Evolutionary conservation across 2,797 vertebrate species (phyloP).

Genomic region (Notoglanidium macrostoma): DNA sequence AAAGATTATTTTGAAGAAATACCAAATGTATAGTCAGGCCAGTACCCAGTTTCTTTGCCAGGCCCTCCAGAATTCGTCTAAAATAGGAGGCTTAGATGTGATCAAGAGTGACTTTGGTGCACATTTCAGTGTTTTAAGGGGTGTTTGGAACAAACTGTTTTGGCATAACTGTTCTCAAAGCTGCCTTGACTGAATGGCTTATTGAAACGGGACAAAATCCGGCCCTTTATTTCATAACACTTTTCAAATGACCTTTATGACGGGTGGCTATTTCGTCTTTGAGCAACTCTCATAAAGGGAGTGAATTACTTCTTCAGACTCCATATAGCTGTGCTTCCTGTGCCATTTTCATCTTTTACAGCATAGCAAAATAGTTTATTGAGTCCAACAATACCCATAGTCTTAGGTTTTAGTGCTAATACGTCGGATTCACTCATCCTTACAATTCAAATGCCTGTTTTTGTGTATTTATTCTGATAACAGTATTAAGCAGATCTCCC

Average conservation of each 20-base stretch:
- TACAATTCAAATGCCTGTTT: neutral
- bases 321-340: constrained; percentile 13
- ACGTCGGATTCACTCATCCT: neutral
- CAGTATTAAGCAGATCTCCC: constrained; percentile 29
- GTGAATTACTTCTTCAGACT: constrained; percentile 33
- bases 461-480: neutral
- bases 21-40: constrained; percentile 68
- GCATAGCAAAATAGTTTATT: neutral
- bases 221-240: constrained; percentile 51
- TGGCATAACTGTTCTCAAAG: constrained; percentile 34
- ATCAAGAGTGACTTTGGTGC: constrained; percentile 51
- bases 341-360: constrained; percentile 1
- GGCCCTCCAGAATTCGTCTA: constrained; percentile 52
- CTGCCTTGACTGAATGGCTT: constrained; percentile 36
- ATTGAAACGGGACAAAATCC: constrained; percentile 47
- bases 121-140: constrained; percentile 35
- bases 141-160: constrained; percentile 20
- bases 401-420: constrained; percentile 5
- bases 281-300: constrained; percentile 48
- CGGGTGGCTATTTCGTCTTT: constrained; percentile 41
- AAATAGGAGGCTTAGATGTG: constrained; percentile 50
- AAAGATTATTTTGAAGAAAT: constrained; percentile 67
- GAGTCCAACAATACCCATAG: neutral
- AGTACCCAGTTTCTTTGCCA: constrained; percentile 62
- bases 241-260: constrained; percentile 39